Conservation (phyloP, 2,797 vertebrate genomes). For the Centropyge bicolor region DNA sequence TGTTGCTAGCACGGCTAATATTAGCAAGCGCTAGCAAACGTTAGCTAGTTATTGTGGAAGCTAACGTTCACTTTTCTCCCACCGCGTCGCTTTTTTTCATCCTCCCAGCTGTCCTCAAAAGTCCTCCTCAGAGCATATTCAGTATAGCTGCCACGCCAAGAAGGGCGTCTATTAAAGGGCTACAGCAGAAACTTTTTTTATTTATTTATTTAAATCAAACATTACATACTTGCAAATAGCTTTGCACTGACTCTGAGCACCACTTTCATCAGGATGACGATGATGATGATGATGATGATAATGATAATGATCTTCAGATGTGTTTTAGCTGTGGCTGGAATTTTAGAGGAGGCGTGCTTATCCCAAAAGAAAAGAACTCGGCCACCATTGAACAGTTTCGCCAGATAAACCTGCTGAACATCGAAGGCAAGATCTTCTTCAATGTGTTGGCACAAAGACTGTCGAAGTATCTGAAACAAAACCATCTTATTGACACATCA, state of each 20-base stretch:
- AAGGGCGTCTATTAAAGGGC: not conserved
- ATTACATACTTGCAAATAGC: not conserved
- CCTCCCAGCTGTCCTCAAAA: too few relatives aligned
- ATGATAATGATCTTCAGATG: not conserved
- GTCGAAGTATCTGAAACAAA: too few relatives aligned
- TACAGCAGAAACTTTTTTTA: too few relatives aligned
- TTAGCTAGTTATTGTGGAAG: not conserved
- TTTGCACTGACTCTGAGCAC: not conserved
- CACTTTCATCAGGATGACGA: not conserved
- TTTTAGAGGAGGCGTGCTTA: too few relatives aligned
- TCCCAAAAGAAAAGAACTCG: too few relatives aligned
- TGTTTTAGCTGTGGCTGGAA: not conserved
- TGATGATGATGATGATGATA: too few relatives aligned
- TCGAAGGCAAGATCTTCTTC: too few relatives aligned
- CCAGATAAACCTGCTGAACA: too few relatives aligned
- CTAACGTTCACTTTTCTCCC: not conserved
- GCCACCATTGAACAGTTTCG: too few relatives aligned
- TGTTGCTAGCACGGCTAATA: not conserved
- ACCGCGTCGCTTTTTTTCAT: too few relatives aligned
- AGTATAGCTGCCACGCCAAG: not conserved
- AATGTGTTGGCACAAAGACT: too few relatives aligned
- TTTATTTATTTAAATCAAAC: not conserved
- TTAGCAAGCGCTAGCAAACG: not conserved
- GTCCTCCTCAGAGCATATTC: not conserved
- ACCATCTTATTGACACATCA: too few relatives aligned